These are phyloP conservation scores for Disparrhopalites patrizii DNA, from an alignment of 2,888 invertebrate species.

Conservation along the genomic window DNA sequence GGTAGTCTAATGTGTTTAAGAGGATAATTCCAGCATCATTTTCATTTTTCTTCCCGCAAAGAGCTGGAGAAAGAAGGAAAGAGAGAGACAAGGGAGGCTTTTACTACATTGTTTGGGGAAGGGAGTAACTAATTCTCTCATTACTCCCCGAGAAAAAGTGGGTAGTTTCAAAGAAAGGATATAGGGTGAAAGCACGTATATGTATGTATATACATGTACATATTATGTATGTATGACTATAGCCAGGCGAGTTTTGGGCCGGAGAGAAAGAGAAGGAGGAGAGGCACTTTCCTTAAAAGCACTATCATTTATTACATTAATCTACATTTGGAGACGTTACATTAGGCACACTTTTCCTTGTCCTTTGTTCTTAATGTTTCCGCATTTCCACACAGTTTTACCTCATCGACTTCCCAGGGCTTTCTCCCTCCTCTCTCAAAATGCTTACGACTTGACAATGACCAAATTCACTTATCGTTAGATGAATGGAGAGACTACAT, in stretches of 20 bases:
- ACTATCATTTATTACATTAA: conserved; percentile 27
- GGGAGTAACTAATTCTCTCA: conserved; percentile 16
- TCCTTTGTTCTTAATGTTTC: conserved; percentile 16
- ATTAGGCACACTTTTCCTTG: conserved; percentile 22
- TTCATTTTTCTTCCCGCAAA: conserved; percentile 8
- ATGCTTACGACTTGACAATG: neutral
- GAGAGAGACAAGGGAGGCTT: conserved; percentile 8
- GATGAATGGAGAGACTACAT: neutral
- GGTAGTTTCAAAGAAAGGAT: too few species aligned
- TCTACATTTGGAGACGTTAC: conserved; percentile 22
- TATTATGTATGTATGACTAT: too few species aligned
- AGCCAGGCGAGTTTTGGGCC: too few species aligned
- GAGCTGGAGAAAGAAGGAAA: neutral
- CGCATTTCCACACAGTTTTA: conserved; percentile 17
- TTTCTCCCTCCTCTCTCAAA: conserved; percentile 3
- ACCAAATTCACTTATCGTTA: conserved; percentile 9
- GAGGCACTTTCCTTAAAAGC: conserved; percentile 19
- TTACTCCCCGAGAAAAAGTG: too few species aligned
- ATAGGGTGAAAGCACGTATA: too few species aligned
- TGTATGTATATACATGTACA: too few species aligned
- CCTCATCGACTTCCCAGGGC: neutral
- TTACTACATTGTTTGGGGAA: conserved; percentile 12
- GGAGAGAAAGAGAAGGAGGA: too few species aligned
- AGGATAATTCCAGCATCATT: conserved; percentile 8
- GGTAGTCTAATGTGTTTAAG: too few species aligned